Evolutionary conservation across 2,888 invertebrate species (phyloP), one percentile per base, ranked within the genome.

Genomic region (Stenotaenia linearis): DNA sequence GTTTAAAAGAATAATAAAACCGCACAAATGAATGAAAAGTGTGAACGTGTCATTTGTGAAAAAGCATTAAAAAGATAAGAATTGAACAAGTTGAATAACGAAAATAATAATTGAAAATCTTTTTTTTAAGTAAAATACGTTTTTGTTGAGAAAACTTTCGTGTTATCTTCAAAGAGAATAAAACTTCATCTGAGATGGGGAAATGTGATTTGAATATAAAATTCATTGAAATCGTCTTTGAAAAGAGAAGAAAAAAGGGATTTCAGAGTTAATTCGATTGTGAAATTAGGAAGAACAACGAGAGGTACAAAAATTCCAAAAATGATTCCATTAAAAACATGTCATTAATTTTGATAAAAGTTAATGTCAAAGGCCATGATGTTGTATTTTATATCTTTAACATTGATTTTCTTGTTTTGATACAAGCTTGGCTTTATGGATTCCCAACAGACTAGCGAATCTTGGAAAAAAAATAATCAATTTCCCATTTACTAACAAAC

Each of bases 181-280:
- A 10, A 56, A 12, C 40, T 23, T 56, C 56, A 56, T 56, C 4
- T 2, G 21, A 56, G 56, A 56, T 56, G 56, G n/a, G 10, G 56
- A 56, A 56, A 56, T 56, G 56, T 56, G 56, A 56, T 56, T 56
- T 56, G 56, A 56, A 56, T 56, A 56, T 23, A 23, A 56, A 56
- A 56, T 56, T 56, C 21, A 56, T 12, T 15, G 23, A 18, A 56
- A 56, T 18, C 21, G 10, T 18, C 9, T 56, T 56, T 56, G 18
- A n/a, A 56, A 10, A 56, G 9, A 18, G 21, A 23, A n/a, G 9
- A 56, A 56, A 6, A 23, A 23, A 56, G 6, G 9, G 23, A 18
- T 56, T 56, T 56, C 56, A 9, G 18, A 56, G 21, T 0, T 56
- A 23, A 56, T 56, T 56, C 56, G 56, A 56, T 56, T 56, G 56